These are phyloP conservation scores for Argyrosomus regius DNA, from an alignment of 2,797 vertebrate species.

Conservation along the genomic window DNA sequence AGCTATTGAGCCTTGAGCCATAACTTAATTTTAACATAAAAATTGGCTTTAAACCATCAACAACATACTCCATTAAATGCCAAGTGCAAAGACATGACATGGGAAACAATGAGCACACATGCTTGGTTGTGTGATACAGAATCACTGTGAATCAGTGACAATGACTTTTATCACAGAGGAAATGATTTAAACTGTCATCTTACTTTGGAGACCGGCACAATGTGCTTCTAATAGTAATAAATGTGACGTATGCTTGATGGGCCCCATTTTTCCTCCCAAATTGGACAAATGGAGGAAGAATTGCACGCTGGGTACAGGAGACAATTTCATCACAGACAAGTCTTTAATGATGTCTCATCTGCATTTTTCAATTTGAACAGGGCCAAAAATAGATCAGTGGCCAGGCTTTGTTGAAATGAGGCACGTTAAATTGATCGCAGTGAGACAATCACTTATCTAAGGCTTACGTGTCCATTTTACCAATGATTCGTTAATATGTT, in stretches of 20 bases:
- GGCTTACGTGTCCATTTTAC: conserved; percentile 46
- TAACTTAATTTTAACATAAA: neutral
- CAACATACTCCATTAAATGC: neutral
- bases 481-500: conserved; percentile 40
- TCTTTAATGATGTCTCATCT: conserved; percentile 80
- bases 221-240: conserved; percentile 56
- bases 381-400: conserved; percentile 72
- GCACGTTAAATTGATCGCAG: conserved; percentile 52
- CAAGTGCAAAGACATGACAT: conserved; percentile 12
- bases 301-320: conserved; percentile 57
- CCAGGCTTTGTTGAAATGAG: conserved; percentile 58
- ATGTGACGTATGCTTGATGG: conserved; percentile 70
- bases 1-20: neutral
- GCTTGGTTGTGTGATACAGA: conserved; percentile 1
- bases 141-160: conserved; percentile 22
- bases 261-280: conserved; percentile 64
- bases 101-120: conserved; percentile 33
- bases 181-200: conserved; percentile 61
- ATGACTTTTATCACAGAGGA: conserved; percentile 29
- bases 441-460: conserved; percentile 44
- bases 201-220: conserved; percentile 45
- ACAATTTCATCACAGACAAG: conserved; percentile 68
- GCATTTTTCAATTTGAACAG: conserved; percentile 77
- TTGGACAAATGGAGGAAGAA: conserved; percentile 76
- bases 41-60: neutral